A percentile compares a stretch with the other conserved stretches of the same genome.
These are phyloP conservation scores for Trinectes maculatus DNA, from an alignment of 2,113 vertebrate species.

Conservation along the genomic window DNA sequence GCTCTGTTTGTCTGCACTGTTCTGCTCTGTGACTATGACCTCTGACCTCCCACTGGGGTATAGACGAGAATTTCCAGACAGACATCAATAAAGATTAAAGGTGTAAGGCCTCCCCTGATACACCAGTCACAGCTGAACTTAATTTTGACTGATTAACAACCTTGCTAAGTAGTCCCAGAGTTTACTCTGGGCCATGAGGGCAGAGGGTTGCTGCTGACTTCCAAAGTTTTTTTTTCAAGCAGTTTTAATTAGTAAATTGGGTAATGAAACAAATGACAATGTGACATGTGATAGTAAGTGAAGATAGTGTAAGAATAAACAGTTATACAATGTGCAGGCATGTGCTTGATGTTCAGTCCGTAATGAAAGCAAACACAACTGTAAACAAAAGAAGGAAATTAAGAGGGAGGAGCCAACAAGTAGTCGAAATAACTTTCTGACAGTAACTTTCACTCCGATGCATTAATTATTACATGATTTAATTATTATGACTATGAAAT, in stretches of 20 bases:
- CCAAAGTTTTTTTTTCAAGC: not conserved
- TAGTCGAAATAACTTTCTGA: too few relatives aligned
- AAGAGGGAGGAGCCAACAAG: not conserved
- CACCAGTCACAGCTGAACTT: conserved; percentile 20
- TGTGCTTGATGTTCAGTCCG: not conserved
- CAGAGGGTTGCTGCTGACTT: not conserved
- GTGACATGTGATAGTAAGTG: too few relatives aligned
- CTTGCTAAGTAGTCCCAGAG: not conserved
- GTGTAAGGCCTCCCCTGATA: conserved; percentile 1
- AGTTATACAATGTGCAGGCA: too few relatives aligned
- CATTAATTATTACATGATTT: too few relatives aligned
- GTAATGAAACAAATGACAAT: not conserved
- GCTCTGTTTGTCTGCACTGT: conserved; percentile 33
- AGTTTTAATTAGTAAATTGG: not conserved
- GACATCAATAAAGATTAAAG: conserved; percentile 40
- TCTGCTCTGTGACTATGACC: conserved; percentile 27
- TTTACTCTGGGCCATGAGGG: not conserved
- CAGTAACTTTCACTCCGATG: too few relatives aligned
- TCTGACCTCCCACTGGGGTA: conserved; percentile 30
- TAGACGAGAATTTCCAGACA: conserved; percentile 6
- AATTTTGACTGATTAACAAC: conserved; percentile 27
- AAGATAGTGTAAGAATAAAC: too few relatives aligned
- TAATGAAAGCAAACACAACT: not conserved
- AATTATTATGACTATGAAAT: not conserved
- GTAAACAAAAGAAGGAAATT: not conserved